Percentiles rank a stretch among this genome's conserved stretches.
Evolutionary conservation across 1,140 invertebrate genomes (phyloP).

Genomic region (Hormaphis cornu): DNA sequence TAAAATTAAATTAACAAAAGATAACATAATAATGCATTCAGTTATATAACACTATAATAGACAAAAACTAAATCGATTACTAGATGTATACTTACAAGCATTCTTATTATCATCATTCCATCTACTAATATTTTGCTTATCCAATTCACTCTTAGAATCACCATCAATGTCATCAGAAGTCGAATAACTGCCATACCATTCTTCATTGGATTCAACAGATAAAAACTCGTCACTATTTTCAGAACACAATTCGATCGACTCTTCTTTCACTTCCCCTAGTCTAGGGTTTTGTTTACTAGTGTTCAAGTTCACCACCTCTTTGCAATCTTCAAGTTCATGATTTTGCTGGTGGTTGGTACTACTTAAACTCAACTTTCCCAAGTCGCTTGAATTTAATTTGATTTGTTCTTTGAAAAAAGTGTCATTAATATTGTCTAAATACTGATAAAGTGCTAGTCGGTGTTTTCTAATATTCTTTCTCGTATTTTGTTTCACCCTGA

Average conservation of each 20-base stretch:
- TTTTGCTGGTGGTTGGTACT: neutral
- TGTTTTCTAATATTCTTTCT: conserved; percentile 3
- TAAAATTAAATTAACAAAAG: neutral
- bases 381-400: neutral
- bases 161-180: neutral
- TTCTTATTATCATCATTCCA: neutral
- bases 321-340: no score
- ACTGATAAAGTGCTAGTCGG: neutral
- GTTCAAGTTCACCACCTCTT: no score
- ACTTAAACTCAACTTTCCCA: neutral
- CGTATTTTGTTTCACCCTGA: no score
- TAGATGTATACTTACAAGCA: neutral
- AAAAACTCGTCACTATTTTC: neutral
- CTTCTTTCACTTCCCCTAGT: neutral
- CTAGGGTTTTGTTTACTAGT: neutral
- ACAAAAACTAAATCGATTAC: no score
- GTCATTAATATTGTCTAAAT: neutral
- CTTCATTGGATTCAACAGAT: neutral
- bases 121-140: neutral
- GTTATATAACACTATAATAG: no score
- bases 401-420: neutral
- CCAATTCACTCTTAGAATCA: neutral
- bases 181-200: neutral
- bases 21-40: no score
- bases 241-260: neutral